Evolutionary conservation across 2,113 vertebrate species (phyloP).

Genomic region (Mugil cephalus): DNA sequence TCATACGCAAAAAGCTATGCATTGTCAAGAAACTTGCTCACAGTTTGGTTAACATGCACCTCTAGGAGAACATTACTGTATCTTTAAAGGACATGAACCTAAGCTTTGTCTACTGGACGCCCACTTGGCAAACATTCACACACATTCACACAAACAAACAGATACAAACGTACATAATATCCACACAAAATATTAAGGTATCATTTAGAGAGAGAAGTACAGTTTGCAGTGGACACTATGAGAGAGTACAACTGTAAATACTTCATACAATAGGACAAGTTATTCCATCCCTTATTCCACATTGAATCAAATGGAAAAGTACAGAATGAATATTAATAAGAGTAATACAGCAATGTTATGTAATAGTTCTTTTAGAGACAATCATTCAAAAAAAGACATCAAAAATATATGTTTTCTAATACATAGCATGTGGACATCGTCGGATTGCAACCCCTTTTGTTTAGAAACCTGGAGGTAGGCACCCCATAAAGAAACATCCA

Average conservation of each 20-base stretch:
- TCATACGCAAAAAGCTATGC: conserved; percentile 48
- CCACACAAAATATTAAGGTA: conserved; percentile 54
- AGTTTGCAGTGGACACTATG: conserved; percentile 50
- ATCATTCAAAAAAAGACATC: conserved; percentile 73
- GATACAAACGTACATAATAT: conserved; percentile 37
- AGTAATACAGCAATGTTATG: conserved; percentile 62
- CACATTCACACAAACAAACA: conserved; percentile 35
- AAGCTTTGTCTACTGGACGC: conserved; percentile 40
- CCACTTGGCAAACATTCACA: conserved; percentile 30
- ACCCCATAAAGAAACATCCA: conserved; percentile 67
- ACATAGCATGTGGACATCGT: conserved; percentile 60
- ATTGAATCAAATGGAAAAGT: conserved; percentile 55
- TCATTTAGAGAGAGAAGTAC: conserved; percentile 61
- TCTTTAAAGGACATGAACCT: conserved; percentile 71
- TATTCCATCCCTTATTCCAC: conserved; percentile 38
- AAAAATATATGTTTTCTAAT: conserved; percentile 78
- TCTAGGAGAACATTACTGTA: conserved; percentile 68
- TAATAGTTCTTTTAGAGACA: conserved; percentile 62
- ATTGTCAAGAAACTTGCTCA: conserved; percentile 59
- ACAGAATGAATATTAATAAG: conserved; percentile 59
- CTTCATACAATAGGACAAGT: conserved; percentile 39
- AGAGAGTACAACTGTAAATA: conserved; percentile 51
- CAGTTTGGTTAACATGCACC: conserved; percentile 75
- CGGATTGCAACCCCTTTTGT: conserved; percentile 39
- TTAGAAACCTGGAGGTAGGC: conserved; percentile 63